These are phyloP conservation scores for Acleris emargana DNA, from an alignment of 2,888 invertebrate species.

Conservation along the genomic window DNA sequence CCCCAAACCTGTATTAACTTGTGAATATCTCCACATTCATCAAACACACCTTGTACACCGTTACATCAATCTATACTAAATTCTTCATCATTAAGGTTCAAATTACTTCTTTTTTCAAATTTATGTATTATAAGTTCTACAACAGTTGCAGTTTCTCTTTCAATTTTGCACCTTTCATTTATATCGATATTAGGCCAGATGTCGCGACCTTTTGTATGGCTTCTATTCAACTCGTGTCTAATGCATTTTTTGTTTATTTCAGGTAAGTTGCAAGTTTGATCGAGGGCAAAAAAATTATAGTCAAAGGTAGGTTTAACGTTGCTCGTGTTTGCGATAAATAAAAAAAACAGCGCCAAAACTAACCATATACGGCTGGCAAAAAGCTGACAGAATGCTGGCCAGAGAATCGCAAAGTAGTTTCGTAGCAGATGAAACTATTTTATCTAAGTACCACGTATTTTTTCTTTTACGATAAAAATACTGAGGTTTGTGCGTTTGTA, in stretches of 20 bases:
- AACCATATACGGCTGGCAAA: too few relatives aligned
- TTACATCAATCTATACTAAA: conserved; percentile 11
- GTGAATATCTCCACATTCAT: conserved; percentile 17
- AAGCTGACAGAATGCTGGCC: too few relatives aligned
- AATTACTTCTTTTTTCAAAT: background rate
- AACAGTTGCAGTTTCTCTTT: conserved; percentile 64
- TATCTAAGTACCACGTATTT: too few relatives aligned
- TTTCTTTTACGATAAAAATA: too few relatives aligned
- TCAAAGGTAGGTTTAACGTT: conserved; percentile 37
- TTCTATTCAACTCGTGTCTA: conserved; percentile 62
- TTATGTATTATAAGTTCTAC: conserved; percentile 14
- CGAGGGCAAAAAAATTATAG: conserved; percentile 48
- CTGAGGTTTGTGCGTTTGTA: too few relatives aligned
- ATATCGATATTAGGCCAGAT: conserved; percentile 62
- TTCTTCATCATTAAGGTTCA: background rate
- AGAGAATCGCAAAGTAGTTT: too few relatives aligned
- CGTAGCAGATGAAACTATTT: too few relatives aligned
- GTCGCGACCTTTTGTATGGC: conserved; percentile 64
- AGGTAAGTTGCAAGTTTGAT: conserved; percentile 63
- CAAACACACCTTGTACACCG: conserved; percentile 26
- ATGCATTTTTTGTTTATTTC: conserved; percentile 64
- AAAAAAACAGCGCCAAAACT: background rate
- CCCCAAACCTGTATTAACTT: conserved; percentile 23
- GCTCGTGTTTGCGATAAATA: background rate
- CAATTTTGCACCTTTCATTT: conserved; percentile 66